A percentile compares a stretch with the other conserved stretches of the same genome.
Evolutionary conservation across 2,797 vertebrate species (phyloP).

Genomic region (Mastacembelus armatus): DNA sequence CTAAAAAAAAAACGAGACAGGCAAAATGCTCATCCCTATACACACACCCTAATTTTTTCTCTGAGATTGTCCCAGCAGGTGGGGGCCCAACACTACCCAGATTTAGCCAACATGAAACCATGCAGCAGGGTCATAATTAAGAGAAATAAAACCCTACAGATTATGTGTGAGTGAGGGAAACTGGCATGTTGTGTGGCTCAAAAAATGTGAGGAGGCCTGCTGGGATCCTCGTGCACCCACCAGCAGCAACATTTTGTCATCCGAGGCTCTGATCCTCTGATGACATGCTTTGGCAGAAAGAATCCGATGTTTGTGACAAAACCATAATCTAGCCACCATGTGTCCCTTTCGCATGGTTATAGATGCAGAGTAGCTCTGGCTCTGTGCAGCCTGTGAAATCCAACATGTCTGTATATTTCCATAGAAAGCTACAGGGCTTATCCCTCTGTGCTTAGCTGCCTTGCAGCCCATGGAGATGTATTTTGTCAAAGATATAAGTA

Average conservation of each 20-base stretch:
- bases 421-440: neutral
- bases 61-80: slow-evolving; percentile 34
- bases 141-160: no score
- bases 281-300: slow-evolving; percentile 31
- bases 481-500: slow-evolving; percentile 22
- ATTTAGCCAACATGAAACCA: no score
- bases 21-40: neutral
- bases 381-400: slow-evolving; percentile 16
- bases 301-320: slow-evolving; percentile 20
- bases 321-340: slow-evolving; percentile 46
- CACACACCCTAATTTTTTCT: slow-evolving; percentile 24
- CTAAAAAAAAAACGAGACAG: neutral
- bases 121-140: no score
- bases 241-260: slow-evolving; percentile 47
- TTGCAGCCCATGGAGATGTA: neutral
- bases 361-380: slow-evolving; percentile 21
- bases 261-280: slow-evolving; percentile 40
- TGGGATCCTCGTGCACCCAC: slow-evolving; percentile 4
- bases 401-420: slow-evolving; percentile 16
- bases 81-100: neutral
- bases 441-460: neutral
- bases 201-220: neutral
- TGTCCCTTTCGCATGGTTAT: slow-evolving; percentile 36
- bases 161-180: no score
- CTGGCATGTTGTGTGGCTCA: slow-evolving; percentile 10